These are phyloP conservation scores for Timema cristinae DNA, from an alignment of 2,888 invertebrate species.

Conservation along the genomic window DNA sequence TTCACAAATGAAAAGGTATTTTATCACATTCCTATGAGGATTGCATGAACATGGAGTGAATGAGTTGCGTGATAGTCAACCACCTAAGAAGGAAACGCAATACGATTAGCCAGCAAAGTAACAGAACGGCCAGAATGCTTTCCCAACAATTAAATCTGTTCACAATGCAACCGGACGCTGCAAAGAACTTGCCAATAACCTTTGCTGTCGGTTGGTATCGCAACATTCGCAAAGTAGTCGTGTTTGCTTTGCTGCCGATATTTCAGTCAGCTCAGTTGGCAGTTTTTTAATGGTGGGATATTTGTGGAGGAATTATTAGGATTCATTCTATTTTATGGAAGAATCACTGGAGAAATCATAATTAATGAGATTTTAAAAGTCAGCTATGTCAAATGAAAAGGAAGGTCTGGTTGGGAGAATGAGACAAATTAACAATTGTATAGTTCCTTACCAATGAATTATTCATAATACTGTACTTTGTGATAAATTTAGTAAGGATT, in stretches of 20 bases:
- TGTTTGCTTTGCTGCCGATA: neutral
- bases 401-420: neutral
- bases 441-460: neutral
- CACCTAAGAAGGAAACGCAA: too few relatives aligned
- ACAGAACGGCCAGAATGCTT: too few relatives aligned
- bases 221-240: neutral
- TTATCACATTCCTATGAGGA: too few relatives aligned
- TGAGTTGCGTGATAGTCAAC: too few relatives aligned
- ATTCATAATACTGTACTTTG: conserved; percentile 5
- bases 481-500: conserved; percentile 5
- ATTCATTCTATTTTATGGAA: neutral
- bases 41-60: too few relatives aligned
- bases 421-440: neutral
- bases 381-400: conserved; percentile 6
- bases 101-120: too few relatives aligned
- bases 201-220: neutral
- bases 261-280: neutral
- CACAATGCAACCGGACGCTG: neutral
- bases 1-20: too few relatives aligned
- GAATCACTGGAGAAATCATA: conserved; percentile 10
- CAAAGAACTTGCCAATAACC: conserved; percentile 6
- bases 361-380: conserved; percentile 1
- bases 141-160: neutral
- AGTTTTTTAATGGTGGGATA: neutral
- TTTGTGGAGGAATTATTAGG: conserved; percentile 3